Evolutionary conservation across 2,888 invertebrate species (phyloP), one percentile per base, ranked within the genome.

Genomic region (Cistogaster globosa): DNA sequence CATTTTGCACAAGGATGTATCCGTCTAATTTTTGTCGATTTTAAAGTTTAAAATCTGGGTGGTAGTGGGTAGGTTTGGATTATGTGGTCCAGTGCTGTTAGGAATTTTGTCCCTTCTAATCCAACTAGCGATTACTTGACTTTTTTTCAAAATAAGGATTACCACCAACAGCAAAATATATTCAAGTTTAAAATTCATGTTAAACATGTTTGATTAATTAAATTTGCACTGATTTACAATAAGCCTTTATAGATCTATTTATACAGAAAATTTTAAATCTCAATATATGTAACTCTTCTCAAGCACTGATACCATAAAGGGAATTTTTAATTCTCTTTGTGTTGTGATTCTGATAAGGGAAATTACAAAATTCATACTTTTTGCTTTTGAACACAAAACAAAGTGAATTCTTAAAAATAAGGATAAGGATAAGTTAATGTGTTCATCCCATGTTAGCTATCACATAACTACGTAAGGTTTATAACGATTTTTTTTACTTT

Each of bases 61-160:
- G 55, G 72, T 42, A 67, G 77, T 36, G 77, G 83, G 77, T 36
- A 72, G 83, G 53, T 83, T 83, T 45, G 83, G 83, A 77, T 83
- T 83, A 26, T 83, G 62, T 12, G 83, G 83, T 36, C 77, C 77
- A 65, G 76, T 83, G 20, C 83, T 72, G 26, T 60, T 68, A 36
- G 83, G 71, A 3, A 67, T 45, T 62, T 58, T 71, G 22, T 51
- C 14, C 16, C 32, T 51, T 1, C 22, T 51, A 36, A 2, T 42
- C 72, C 42, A 22, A 60, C 67, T 51, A 14, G 72, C 78, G 26
- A 53, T 57, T 26, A 32, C 77, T 38, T 78, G 45, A 12, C 38
- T n/a, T 20, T 45, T 22, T 22, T 58, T 60, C 14, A 68, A 12
- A 38, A 83, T 58, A 32, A 77, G 45, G 12, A 83, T 26, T 3